phyloP scores from a whole-genome alignment of 2,113 vertebrate species.

The Gallinago media region DNA sequence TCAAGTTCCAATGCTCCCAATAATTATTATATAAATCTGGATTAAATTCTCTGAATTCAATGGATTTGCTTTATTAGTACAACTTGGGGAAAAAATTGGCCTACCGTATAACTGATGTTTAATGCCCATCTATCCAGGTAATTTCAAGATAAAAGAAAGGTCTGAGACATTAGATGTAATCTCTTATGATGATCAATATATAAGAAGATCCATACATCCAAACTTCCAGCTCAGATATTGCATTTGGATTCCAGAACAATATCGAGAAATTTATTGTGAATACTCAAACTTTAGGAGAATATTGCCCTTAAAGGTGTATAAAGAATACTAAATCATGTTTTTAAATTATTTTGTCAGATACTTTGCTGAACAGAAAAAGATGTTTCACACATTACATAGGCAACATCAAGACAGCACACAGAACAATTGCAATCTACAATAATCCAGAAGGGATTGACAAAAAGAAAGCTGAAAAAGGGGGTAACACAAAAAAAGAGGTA shows the following conservation, averaged over 20 bases:
- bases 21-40: neutral
- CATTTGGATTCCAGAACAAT: neutral
- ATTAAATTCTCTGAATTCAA: neutral
- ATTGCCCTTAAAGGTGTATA: neutral
- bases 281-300: neutral
- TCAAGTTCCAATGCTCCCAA: neutral
- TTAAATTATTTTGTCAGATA: neutral
- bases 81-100: neutral
- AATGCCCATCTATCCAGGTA: neutral
- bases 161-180: neutral
- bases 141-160: neutral
- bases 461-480: neutral
- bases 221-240: neutral
- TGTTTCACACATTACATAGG: neutral
- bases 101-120: neutral
- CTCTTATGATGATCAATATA: neutral
- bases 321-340: neutral
- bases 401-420: neutral
- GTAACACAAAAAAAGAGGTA: neutral
- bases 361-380: neutral
- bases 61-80: neutral
- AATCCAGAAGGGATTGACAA: neutral
- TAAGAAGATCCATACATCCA: neutral
- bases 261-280: neutral
- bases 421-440: neutral